Percentiles rank a stretch among this genome's conserved stretches.
Conservation (phyloP, 1,140 invertebrate genomes). For the Pseudomyrmex pallidus region DNA sequence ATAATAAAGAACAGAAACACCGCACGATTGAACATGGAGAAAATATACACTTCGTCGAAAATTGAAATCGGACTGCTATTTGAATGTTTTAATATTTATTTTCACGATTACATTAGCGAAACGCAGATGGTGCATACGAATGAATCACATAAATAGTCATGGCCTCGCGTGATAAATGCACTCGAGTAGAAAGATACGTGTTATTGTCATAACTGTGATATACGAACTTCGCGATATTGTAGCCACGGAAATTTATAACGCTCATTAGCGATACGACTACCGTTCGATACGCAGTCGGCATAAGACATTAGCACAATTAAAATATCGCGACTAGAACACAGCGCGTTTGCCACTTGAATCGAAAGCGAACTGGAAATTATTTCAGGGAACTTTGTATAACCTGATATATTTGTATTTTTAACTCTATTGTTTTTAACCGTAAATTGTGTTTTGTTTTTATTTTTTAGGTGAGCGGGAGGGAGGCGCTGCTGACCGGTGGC, state of each 20-base stretch:
- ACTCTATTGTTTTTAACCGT: no score
- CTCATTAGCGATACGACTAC: background rate
- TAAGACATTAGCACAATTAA: no score
- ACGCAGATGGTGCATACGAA: conserved; percentile 49
- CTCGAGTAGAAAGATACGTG: conserved; percentile 51
- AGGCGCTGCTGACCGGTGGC: conserved; percentile 87
- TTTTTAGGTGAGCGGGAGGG: conserved; percentile 86
- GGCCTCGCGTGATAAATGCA: conserved; percentile 60
- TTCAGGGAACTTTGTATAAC: no score
- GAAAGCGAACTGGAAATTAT: no score
- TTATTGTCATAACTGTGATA: conserved; percentile 43
- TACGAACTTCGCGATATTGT: conserved; percentile 25
- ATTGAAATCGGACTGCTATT: no score
- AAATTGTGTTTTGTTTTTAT: background rate
- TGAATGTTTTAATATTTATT: no score
- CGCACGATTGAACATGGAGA: background rate
- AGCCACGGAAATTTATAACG: conserved; percentile 31
- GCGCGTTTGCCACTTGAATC: no score
- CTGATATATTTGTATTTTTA: no score
- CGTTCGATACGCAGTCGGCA: background rate
- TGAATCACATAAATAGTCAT: conserved; percentile 66
- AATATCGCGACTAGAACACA: no score
- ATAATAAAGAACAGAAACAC: background rate
- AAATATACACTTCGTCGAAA: background rate
- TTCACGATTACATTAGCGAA: conserved; percentile 63